Evolutionary conservation across 2,888 invertebrate species (phyloP), one percentile per base, ranked within the genome.

Genomic region (Gari tellinella): DNA sequence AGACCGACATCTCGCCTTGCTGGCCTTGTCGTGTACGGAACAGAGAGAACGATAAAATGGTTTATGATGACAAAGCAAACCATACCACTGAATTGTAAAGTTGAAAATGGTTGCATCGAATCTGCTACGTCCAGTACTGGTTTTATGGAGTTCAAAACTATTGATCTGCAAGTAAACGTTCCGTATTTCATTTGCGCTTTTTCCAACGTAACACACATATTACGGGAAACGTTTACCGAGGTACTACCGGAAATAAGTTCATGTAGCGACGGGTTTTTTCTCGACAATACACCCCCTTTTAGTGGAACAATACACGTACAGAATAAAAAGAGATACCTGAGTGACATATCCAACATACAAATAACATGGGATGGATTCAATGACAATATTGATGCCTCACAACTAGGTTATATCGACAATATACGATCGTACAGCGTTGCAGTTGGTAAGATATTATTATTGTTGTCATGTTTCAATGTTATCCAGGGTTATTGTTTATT

Each of bases 221-320:
- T 26, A 12, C 19, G 65, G 31, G 69, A 75, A 38, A 1, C 31
- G 5, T 52, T 46, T 26, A 31, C 25, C 14, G 74, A 69, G 23
- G 53, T 15, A n/a, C 46, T 69, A n/a, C 14, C 43, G 5, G 58
- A 65, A 58, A 31, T 75, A 25, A 52, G 14, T 0, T 31, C 46
- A 3, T 75, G 74, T 31, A 75, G 74, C 37, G 65, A 75, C 41
- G 74, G 74, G 1, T 75, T 75, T 43, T 17, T 69, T 8, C 46
- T 75, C 2, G 69, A 69, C 37, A 51, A 61, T 17, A 43, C 40
- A 8, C 31, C 56, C 10, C 74, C 74, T 38, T 23, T 48, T 15
- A 37, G 17, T 7, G 68, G 74, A 12, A 21, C 7, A 5, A 45
- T 74, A 5, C 7, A 37, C 17, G 65, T 74, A 12, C 12, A 25